Conservation (phyloP, 2,113 vertebrate genomes). For the Colius striatus region DNA sequence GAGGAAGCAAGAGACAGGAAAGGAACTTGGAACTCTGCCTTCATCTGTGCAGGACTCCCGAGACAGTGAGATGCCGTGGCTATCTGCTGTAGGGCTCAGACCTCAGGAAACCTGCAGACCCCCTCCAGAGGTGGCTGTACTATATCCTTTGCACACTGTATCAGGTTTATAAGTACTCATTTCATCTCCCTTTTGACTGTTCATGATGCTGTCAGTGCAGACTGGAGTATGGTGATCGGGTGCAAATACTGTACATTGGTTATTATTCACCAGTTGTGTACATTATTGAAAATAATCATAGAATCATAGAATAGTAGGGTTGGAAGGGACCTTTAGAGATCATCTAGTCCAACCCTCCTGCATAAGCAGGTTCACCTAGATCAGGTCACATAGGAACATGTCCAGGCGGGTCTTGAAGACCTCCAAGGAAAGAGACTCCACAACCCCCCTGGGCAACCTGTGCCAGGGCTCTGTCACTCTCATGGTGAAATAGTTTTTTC, state of each 20-base stretch:
- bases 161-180: not conserved
- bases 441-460: too few relatives aligned
- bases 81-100: not conserved
- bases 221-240: not conserved
- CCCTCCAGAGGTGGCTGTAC: rapidly evolving
- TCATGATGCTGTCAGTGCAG: not conserved
- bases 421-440: too few relatives aligned
- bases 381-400: too few relatives aligned
- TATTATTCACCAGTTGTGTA: not conserved
- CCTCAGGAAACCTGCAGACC: not conserved
- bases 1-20: not conserved
- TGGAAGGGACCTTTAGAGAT: too few relatives aligned
- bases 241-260: not conserved
- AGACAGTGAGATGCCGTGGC: rapidly evolving
- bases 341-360: too few relatives aligned
- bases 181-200: not conserved
- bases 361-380: too few relatives aligned
- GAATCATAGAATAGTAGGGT: too few relatives aligned
- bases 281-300: too few relatives aligned
- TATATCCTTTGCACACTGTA: not conserved
- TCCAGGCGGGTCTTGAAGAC: too few relatives aligned
- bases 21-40: not conserved
- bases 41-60: not conserved
- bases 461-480: too few relatives aligned
- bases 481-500: too few relatives aligned